Conservation (phyloP, 2,113 vertebrate genomes). For the Myanophis thanlyinensis region DNA sequence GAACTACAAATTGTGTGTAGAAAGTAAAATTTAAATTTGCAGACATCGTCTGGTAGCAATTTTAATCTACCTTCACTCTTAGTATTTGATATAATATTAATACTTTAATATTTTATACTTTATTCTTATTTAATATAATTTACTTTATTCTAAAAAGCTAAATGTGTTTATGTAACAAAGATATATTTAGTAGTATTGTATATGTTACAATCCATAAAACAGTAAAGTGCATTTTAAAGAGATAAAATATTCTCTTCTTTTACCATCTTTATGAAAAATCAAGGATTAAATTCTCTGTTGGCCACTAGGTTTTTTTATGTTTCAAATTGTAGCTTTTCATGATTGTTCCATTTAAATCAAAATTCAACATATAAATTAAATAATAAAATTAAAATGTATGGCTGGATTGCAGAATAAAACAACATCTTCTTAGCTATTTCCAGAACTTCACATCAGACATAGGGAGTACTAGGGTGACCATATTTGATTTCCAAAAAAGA, state of each 20-base stretch:
- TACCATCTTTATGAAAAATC: background rate
- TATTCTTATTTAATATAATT: no score
- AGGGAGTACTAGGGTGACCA: background rate
- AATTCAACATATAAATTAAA: background rate
- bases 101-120: no score
- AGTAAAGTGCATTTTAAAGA: background rate
- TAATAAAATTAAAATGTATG: background rate
- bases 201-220: background rate
- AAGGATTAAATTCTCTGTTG: background rate
- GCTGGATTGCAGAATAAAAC: background rate
- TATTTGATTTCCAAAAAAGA: no score
- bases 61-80: background rate
- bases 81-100: slow-evolving; percentile 2
- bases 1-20: background rate
- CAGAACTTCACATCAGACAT: background rate
- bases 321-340: background rate
- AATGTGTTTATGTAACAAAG: background rate
- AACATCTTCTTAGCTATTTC: background rate
- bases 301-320: background rate
- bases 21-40: background rate
- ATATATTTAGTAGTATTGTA: background rate
- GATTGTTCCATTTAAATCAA: background rate
- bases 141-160: background rate
- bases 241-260: background rate
- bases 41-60: background rate